phyloP scores from a whole-genome alignment of 2,888 invertebrate species.

The Luperina testacea region DNA sequence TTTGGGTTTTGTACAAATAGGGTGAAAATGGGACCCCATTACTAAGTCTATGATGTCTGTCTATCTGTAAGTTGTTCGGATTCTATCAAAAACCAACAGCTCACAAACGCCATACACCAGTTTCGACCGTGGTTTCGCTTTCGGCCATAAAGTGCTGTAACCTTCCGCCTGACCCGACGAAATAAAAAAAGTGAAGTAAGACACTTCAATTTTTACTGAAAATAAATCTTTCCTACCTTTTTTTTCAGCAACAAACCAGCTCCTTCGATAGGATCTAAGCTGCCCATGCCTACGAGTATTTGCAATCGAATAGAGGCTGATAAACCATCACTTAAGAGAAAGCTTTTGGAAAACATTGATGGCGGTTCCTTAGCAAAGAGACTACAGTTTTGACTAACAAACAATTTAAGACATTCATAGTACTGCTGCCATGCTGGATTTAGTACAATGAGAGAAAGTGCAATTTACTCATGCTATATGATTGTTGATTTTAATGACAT shows the following conservation, averaged over 20 bases:
- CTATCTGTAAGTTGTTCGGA: too few species aligned
- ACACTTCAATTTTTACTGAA: neutral
- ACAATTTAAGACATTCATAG: conserved; percentile 50
- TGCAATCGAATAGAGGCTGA: conserved; percentile 90
- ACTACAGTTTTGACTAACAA: conserved; percentile 90
- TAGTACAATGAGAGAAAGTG: conserved; percentile 74
- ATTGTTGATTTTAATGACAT: conserved; percentile 49
- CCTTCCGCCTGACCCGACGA: neutral
- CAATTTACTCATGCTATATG: conserved; percentile 68
- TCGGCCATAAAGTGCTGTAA: too few species aligned
- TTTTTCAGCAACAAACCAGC: conserved; percentile 94
- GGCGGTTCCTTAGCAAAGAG: conserved; percentile 92
- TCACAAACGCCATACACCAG: neutral
- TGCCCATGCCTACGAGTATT: conserved; percentile 94
- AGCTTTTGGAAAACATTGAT: conserved; percentile 93
- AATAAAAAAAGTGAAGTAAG: neutral
- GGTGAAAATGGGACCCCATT: too few species aligned
- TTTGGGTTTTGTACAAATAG: too few species aligned
- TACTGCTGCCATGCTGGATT: conserved; percentile 62
- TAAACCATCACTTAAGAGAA: conserved; percentile 93
- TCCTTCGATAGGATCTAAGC: conserved; percentile 95
- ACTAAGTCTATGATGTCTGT: too few species aligned
- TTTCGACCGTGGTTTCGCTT: neutral
- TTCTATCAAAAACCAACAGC: too few species aligned
- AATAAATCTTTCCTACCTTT: neutral